These are phyloP conservation scores for Trigoniulus corallinus DNA, from an alignment of 1,140 invertebrate species.

Conservation along the genomic window DNA sequence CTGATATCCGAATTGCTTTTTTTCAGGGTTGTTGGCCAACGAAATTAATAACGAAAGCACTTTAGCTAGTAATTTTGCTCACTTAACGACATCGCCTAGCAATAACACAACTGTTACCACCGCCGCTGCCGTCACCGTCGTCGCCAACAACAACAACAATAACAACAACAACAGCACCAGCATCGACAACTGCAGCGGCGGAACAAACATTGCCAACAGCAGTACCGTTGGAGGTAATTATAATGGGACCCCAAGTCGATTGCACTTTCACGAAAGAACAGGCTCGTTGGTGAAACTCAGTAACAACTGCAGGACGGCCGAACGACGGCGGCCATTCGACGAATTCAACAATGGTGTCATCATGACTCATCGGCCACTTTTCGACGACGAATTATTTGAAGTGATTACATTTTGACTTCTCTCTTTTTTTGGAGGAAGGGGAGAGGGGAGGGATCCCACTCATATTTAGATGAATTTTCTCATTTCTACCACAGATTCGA, in stretches of 20 bases:
- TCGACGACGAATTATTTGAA: constrained; percentile 83
- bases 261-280: constrained; percentile 74
- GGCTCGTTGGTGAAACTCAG: constrained; percentile 78
- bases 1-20: no score
- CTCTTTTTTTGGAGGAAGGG: neutral
- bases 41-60: neutral
- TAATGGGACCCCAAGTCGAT: constrained; percentile 25
- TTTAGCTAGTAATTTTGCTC: no score
- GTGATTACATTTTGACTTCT: constrained; percentile 30
- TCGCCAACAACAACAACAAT: neutral
- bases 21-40: no score
- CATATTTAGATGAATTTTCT: neutral
- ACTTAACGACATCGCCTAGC: neutral
- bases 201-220: neutral
- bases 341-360: constrained; percentile 90
- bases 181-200: constrained; percentile 1
- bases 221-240: neutral
- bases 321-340: constrained; percentile 68
- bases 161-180: constrained; percentile 3
- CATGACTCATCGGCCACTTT: constrained; percentile 70
- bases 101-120: constrained; percentile 1
- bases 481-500: constrained; percentile 41
- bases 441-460: neutral
- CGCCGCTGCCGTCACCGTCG: neutral
- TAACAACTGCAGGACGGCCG: constrained; percentile 61